Evolutionary conservation across 35 echinoderm and acorn worm genomes (phyloP).

Genomic region (Strongylocentrotus purpuratus): DNA sequence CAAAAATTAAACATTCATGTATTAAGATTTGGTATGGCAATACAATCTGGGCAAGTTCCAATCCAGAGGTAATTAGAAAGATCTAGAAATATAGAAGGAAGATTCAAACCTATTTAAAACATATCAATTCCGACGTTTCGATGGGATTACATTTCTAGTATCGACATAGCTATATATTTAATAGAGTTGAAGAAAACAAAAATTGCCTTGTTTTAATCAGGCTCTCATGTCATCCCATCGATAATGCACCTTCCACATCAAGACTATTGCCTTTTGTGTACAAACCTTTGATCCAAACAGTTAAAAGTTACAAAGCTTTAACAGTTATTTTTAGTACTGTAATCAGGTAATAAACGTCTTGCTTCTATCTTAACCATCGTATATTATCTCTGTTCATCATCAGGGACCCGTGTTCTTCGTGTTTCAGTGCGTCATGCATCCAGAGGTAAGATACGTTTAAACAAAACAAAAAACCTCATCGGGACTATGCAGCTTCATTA

Average conservation of each 20-base stretch:
- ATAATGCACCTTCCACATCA: no score
- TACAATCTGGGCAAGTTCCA: no score
- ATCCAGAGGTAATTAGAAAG: no score
- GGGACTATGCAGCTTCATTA: neutral
- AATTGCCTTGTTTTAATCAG: no score
- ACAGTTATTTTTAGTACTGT: neutral
- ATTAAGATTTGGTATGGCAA: neutral
- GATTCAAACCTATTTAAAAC: no score
- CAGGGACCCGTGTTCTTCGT: neutral
- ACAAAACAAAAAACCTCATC: no score
- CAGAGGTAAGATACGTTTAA: neutral
- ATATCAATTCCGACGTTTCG: no score
- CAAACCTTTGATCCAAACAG: neutral
- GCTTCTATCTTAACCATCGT: neutral
- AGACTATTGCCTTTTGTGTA: neutral
- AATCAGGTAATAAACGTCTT: neutral
- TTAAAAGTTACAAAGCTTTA: neutral
- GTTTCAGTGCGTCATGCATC: constrained; percentile 28
- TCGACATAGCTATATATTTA: no score
- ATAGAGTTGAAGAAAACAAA: no score
- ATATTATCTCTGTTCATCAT: neutral
- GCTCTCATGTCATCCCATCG: no score
- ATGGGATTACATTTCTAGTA: no score
- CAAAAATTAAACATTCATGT: neutral
- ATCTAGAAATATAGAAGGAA: no score